Base-by-base conservation (phyloP, 2,797 vertebrate species). In the Channa striata region DNA sequence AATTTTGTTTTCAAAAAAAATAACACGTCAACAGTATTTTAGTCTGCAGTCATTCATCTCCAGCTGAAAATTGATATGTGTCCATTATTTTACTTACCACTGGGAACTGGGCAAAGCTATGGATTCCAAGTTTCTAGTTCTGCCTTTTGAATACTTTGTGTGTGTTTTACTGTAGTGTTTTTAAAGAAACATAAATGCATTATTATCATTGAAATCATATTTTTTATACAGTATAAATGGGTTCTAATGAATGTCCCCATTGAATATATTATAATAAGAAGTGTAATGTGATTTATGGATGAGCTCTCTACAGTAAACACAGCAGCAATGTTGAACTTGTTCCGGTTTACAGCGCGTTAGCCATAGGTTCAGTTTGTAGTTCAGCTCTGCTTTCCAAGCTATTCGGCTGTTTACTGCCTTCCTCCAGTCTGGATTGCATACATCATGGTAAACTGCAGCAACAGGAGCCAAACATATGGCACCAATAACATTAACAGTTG, bases 401-500 rank as follows among this genome's bases (percentile, higher is more conserved):
- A 78, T 63, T 74, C 87, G 70, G 33, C 50, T 66, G 59, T 83
- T 81, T 82, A 79, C 86, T 88, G 74, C 77, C 63, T 65, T 63
- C 63, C 62, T 57, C 30, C 21, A 50, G 40, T 58, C 73, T 64
- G 66, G 63, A 67, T 51, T 54, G 62, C 67, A 47, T 69, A 78
- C 73, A 85, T 78, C 65, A 77, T 25, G 11, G 59, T 84, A 77
- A 77, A 82, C 65, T 80, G 44, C 23, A 53, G 78, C 74, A 80
- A 64, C 79, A 52, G 66, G 57, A 87, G 86, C 77, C 83, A 85
- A 78, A 69, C 86, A 85, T 78, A 75, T 92, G 87, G 86, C 20
- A 12, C 72, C 77, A 83, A 84, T 73, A 82, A 84, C 56, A 77
- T 81, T 79, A 77, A 81, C 68, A 69, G 75, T 73, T 77, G 49